Base-by-base conservation (phyloP, 2,797 vertebrate species). In the Melanotaenia boesemani region DNA sequence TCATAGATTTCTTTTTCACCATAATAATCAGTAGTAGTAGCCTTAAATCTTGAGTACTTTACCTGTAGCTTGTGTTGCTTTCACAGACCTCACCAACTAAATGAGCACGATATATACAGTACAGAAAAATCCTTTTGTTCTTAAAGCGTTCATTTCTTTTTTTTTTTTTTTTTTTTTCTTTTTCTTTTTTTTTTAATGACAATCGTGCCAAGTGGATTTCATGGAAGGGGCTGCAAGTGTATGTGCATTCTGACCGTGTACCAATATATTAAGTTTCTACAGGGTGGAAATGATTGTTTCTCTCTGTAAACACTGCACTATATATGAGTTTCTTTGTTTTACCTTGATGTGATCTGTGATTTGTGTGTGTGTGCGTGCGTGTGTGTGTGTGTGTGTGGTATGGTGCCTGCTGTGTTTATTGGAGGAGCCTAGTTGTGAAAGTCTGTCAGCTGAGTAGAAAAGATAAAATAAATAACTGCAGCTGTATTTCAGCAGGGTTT, bases 131-230 rank as follows among this genome's bases (percentile, higher is more conserved):
- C 63, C 34, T 72, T 82, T 59, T 46, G 37, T 80, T 72, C 70
- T 24, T 50, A 58, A 81, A 73, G 80, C 62, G 82, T 89, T 87
- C 58, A 54, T 26, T 26, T 26, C 26, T 26, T 26, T 26, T 26
- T 26, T 26, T 26, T 26, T 26, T 26, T 2, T 2, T 26, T 26
- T 26, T 26, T 83, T 67, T 80, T 86, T 85, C n/a, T n/a, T n/a
- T n/a, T n/a, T n/a, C n/a, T n/a, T n/a, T n/a, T 81, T 83, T 67
- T 80, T 86, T 85, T 85, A 72, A 80, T 84, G 92, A 92, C 92
- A 93, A 91, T 93, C 88, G 87, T 91, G 92, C 92, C 93, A 94
- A 93, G 89, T 84, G 82, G 73, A 79, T 86, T 85, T 88, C 57
- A 77, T 72, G 72, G 65, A 79, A 58, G 58, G 70, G 68, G 69